Evolutionary conservation across 2,113 vertebrate species (phyloP), one percentile per base, ranked within the genome.

Genomic region (Bostrychus sinensis): DNA sequence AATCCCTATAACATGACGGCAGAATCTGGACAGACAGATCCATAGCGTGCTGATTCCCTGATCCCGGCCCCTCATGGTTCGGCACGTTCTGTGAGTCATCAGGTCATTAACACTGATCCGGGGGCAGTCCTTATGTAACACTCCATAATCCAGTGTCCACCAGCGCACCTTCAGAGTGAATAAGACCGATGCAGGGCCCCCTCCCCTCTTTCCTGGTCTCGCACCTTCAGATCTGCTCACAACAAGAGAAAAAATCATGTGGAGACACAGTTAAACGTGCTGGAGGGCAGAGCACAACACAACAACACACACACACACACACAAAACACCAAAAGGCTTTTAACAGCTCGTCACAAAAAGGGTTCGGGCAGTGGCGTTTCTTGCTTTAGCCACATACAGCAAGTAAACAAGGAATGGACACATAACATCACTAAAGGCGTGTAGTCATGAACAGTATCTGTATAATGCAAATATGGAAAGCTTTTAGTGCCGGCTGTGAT

Each of bases 151-250:
- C 72, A 25, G 38, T 66, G 28, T n/a, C n/a, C n/a, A n/a, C 2
- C 41, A 56, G 64, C 36, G 68, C 75, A 73, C 72, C 75, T 86
- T 68, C 67, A 56, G 53, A 54, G 43, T 72, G 63, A 51, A 65
- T 61, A 61, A 64, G 63, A 13, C 20, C 54, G 12, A 64, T 7
- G 7, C 22, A 55, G 38, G 66, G 25, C 26, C 3, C 48, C 28
- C 26, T 54, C 9, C 12, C 28, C n/a, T 19, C 17, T 8, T 36
- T 53, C 20, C 54, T n/a, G 14, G 13, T 3, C 46, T 65, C 32
- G 13, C 39, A 63, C 65, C 39, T 61, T 81, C n/a, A 30, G 25
- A 81, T 82, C 83, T 78, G 72, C 77, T 70, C 25, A 51, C 37
- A 65, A 55, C 54, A 45, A 82, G 26, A 56, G 55, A 7, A 72